phyloP scores from a whole-genome alignment of 1,140 invertebrate species.

The Scaptomyza graminum region DNA sequence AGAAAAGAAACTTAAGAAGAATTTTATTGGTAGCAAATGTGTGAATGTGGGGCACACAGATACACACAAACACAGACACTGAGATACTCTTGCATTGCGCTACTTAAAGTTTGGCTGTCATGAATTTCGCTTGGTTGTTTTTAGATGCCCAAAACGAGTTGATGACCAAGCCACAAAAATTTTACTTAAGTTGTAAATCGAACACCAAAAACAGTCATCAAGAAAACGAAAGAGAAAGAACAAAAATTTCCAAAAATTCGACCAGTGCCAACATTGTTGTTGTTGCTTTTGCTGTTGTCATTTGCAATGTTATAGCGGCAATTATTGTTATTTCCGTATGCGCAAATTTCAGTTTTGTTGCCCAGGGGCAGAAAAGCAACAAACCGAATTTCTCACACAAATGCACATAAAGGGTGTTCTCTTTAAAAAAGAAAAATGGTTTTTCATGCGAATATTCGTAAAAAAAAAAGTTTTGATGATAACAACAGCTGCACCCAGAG shows the following conservation, averaged over 20 bases:
- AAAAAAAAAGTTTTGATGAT: slow-evolving; percentile 14
- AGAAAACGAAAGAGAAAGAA: slow-evolving; percentile 11
- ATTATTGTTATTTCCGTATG: slow-evolving; percentile 78
- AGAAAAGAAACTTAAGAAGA: slow-evolving; percentile 3
- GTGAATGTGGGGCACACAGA: slow-evolving; percentile 40
- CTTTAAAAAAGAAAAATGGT: background rate
- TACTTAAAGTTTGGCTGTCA: slow-evolving; percentile 43
- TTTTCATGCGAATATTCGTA: background rate
- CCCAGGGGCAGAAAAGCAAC: slow-evolving; percentile 34
- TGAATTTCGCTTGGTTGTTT: slow-evolving; percentile 45
- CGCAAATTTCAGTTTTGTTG: slow-evolving; percentile 64
- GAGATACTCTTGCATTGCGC: slow-evolving; percentile 30
- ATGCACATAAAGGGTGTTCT: slow-evolving; percentile 39
- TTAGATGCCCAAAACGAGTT: slow-evolving; percentile 64
- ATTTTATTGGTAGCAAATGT: slow-evolving; percentile 38
- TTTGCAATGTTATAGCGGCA: slow-evolving; percentile 69
- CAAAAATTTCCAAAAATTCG: slow-evolving; percentile 33
- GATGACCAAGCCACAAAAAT: slow-evolving; percentile 71
- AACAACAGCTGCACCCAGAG: slow-evolving; percentile 20
- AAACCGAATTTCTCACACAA: slow-evolving; percentile 40
- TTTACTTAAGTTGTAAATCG: slow-evolving; percentile 63
- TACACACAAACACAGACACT: background rate
- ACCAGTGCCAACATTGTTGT: slow-evolving; percentile 67
- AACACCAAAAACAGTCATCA: slow-evolving; percentile 36
- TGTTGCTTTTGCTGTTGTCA: slow-evolving; percentile 40